These are phyloP conservation scores for Phrynosoma platyrhinos DNA, from an alignment of 2,113 vertebrate genomes.

Conservation along the genomic window DNA sequence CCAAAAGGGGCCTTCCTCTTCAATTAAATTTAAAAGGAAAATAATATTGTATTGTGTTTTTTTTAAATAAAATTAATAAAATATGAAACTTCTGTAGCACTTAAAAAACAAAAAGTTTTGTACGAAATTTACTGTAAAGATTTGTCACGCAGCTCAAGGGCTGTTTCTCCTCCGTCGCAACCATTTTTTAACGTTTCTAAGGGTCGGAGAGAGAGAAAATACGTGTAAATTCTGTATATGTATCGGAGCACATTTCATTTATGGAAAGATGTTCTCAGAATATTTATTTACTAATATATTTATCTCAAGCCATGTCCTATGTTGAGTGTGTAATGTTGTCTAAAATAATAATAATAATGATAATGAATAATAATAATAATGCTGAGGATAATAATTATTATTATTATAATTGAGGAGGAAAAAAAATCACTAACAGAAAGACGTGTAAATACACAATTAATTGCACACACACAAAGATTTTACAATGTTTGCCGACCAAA, in stretches of 20 bases:
- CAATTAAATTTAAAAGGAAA: too few species aligned
- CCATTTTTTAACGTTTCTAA: constrained; percentile 88
- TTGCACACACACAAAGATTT: constrained; percentile 92
- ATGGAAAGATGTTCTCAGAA: constrained; percentile 99
- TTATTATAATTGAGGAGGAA: constrained; percentile 74
- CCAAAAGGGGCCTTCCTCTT: too few species aligned
- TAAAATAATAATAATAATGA: constrained; percentile 67
- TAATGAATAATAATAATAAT: constrained; percentile 53
- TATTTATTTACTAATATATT: constrained; percentile 99
- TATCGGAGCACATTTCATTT: constrained; percentile 99
- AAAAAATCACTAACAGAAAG: constrained; percentile 92
- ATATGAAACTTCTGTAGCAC: too few species aligned
- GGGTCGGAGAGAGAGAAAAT: constrained; percentile 83
- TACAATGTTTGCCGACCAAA: constrained; percentile 97
- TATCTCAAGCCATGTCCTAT: constrained; percentile 99
- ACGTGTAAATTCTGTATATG: constrained; percentile 96
- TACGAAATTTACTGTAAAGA: constrained; percentile 87
- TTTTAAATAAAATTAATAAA: too few species aligned
- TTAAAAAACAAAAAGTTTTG: too few species aligned
- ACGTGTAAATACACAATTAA: constrained; percentile 97
- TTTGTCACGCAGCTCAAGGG: constrained; percentile 84
- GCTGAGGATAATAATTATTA: neutral
- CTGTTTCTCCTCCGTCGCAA: constrained; percentile 93
- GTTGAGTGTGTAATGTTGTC: constrained; percentile 92
- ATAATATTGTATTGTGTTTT: too few species aligned